A percentile compares a stretch with the other conserved stretches of the same genome.
phyloP scores from a whole-genome alignment of 2,888 invertebrate genomes.

The Hedya salicella region DNA sequence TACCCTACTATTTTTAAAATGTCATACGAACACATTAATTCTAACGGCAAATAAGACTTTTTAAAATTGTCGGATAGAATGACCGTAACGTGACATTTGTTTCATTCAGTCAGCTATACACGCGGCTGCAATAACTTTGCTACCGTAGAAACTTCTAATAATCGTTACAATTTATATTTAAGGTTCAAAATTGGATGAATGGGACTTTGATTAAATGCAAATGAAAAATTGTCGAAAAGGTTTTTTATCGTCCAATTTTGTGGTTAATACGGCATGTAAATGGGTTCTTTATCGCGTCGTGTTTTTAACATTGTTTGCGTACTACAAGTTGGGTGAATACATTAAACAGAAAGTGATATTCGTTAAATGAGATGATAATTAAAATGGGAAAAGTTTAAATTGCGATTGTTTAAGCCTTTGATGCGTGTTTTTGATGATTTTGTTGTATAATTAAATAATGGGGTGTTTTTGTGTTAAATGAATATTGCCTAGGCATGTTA shows the following conservation, averaged over 20 bases:
- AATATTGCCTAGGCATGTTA: no score
- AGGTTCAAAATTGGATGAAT: conserved; percentile 50
- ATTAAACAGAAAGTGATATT: conserved; percentile 59
- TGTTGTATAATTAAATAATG: conserved; percentile 19
- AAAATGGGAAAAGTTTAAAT: conserved; percentile 44
- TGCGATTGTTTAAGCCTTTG: conserved; percentile 40
- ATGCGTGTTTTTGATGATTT: conserved; percentile 32
- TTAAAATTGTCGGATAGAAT: conserved; percentile 32
- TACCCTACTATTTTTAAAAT: neutral
- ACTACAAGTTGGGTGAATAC: conserved; percentile 73
- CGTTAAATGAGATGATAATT: conserved; percentile 41
- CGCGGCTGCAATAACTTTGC: conserved; percentile 46
- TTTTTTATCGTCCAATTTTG: conserved; percentile 78
- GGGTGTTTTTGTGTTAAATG: conserved; percentile 4
- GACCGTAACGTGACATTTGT: conserved; percentile 77
- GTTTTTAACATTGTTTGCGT: conserved; percentile 77
- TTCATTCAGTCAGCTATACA: conserved; percentile 72
- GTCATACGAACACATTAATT: neutral
- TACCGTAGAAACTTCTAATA: conserved; percentile 2
- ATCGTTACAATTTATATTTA: conserved; percentile 42
- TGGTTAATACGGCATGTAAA: conserved; percentile 81
- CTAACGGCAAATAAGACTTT: conserved; percentile 1
- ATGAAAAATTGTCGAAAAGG: conserved; percentile 55
- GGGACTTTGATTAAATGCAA: conserved; percentile 44
- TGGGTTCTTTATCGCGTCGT: conserved; percentile 80